Base-by-base conservation (phyloP, 2,113 vertebrate species). In the Gavialis gangeticus region DNA sequence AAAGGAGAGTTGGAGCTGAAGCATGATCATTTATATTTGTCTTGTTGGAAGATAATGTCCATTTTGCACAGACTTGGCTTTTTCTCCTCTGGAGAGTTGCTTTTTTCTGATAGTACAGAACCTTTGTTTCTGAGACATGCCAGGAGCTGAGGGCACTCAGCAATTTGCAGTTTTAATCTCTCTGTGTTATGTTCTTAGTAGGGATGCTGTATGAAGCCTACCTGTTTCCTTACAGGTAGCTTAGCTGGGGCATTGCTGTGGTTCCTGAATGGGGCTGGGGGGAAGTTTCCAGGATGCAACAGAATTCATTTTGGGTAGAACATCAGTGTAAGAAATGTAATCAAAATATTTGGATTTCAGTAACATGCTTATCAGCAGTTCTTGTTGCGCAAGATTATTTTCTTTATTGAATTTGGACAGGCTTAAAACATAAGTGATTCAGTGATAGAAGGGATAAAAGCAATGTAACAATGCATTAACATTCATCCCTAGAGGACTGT, bases 381-480 rank as follows among this genome's bases (percentile, higher is more conserved):
- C 59, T 85, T 62, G 67, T 84, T 62, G 63, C 87, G 56, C 37
- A 76, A 34, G 79, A 77, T 92, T 77, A 91, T 96, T 95, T 95
- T 91, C 94, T 91, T 88, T 88, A 95, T 94, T 96, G 92, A 94
- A 94, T 88, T 95, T 91, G 78, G 57, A 79, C 57, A 75, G 88
- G 87, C 91, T 97, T 95, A 89, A 95, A 89, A 64, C 58, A 1
- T 69, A 96, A 95, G 85, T 87, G 91, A 89, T 92, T 91, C 91
- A 67, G 88, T 90, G 93, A 82, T 37, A 84, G 92, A 94, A 92
- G 75, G 84, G 83, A 94, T 92, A 89, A 97, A 93, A 96, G 95
- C 80, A 89, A 82, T 64, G 84, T 83, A 89, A 75, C 78, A 75
- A 78, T 80, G 63, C 58, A 91, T 96, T 95, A 89, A 82, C 66